Evolutionary conservation across 1,140 invertebrate genomes (phyloP).

Genomic region (Trichonephila inaurata): DNA sequence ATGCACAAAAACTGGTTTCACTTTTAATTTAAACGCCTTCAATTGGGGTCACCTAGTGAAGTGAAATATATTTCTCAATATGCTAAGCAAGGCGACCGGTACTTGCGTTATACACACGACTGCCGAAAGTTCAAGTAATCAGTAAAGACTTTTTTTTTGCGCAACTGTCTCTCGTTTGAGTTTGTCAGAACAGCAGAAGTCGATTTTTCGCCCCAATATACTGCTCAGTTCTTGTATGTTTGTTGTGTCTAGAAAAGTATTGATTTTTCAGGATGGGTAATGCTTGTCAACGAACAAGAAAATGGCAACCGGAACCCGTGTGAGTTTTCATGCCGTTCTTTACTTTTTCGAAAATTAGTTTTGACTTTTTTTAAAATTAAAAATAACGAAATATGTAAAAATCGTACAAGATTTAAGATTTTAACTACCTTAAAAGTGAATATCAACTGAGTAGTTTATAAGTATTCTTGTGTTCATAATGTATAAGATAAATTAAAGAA

Average conservation of each 20-base stretch:
- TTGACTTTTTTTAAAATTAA: no score
- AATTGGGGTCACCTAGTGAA: conserved; percentile 40
- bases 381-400: no score
- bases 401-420: no score
- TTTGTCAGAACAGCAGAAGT: neutral
- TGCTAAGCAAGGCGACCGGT: conserved; percentile 7
- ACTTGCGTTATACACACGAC: conserved; percentile 36
- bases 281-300: conserved; percentile 70
- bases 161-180: conserved; percentile 10
- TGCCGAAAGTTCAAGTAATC: conserved; percentile 25
- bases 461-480: no score
- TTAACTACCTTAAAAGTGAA: no score
- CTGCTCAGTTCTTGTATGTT: neutral
- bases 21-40: conserved; percentile 47
- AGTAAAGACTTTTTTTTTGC: conserved; percentile 39
- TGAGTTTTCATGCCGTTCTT: conserved; percentile 36
- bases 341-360: no score
- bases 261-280: conserved; percentile 58
- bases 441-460: no score
- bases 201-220: neutral
- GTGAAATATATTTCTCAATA: conserved; percentile 61
- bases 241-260: conserved; percentile 2
- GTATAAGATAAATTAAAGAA: no score
- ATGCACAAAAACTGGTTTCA: conserved; percentile 20
- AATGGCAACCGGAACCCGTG: conserved; percentile 75